A percentile compares a stretch with the other conserved stretches of the same genome.
Conservation (phyloP, 2,888 invertebrate species). For the Limnephilus auricula region DNA sequence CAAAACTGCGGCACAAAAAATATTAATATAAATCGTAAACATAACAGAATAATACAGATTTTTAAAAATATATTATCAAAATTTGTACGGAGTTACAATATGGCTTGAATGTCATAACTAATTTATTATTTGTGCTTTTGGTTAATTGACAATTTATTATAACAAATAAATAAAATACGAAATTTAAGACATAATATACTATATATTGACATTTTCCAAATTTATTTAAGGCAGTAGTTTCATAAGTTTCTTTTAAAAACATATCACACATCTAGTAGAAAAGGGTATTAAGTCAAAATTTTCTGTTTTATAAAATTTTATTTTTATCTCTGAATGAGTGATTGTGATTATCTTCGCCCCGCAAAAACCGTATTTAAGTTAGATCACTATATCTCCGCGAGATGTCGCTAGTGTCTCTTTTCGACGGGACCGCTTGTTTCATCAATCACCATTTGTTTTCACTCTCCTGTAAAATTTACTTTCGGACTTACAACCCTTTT, state of each 20-base stretch:
- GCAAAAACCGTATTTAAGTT: too few relatives aligned
- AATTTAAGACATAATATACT: not conserved
- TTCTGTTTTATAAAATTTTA: too few relatives aligned
- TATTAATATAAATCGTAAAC: not conserved
- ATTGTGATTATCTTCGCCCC: too few relatives aligned
- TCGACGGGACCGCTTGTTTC: too few relatives aligned
- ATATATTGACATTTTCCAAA: not conserved
- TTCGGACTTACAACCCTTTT: too few relatives aligned
- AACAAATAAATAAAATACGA: not conserved
- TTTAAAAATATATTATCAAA: not conserved
- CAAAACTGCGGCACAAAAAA: not conserved
- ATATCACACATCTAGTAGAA: too few relatives aligned
- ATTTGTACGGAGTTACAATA: not conserved
- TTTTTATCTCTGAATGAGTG: too few relatives aligned
- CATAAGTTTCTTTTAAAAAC: not conserved
- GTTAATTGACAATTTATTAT: not conserved
- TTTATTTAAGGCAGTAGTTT: not conserved
- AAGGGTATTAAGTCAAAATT: too few relatives aligned
- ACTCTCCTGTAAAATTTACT: too few relatives aligned
- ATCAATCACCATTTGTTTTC: too few relatives aligned
- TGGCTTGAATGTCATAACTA: not conserved
- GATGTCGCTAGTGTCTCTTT: too few relatives aligned
- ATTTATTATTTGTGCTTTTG: not conserved
- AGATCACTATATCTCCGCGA: too few relatives aligned
- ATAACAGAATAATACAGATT: not conserved